These are phyloP conservation scores for Anas georgica DNA, from an alignment of 2,797 vertebrate genomes.

Conservation along the genomic window DNA sequence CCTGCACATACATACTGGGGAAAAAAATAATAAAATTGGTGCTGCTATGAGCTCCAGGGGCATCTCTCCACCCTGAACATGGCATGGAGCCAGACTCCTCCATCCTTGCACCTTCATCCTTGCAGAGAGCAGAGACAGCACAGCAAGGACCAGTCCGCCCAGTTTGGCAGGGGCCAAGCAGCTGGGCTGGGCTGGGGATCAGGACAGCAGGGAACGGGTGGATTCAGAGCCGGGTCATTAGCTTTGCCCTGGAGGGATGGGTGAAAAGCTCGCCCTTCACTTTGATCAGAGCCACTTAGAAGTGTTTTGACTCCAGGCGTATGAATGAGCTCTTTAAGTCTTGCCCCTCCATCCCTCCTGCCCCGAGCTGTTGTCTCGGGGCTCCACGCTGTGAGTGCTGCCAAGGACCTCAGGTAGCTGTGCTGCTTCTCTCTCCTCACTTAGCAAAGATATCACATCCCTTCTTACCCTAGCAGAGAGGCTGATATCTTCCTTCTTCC, in stretches of 20 bases:
- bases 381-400: neutral
- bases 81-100: rapidly evolving
- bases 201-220: neutral
- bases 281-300: neutral
- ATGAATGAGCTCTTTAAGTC: neutral
- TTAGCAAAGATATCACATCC: neutral
- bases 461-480: neutral
- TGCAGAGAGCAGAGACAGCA: neutral
- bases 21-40: neutral
- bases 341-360: neutral
- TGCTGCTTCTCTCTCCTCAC: neutral
- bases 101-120: neutral
- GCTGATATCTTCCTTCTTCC: neutral
- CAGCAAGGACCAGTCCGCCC: neutral
- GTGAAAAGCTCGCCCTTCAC: neutral
- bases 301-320: neutral
- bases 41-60: neutral
- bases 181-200: rapidly evolving
- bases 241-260: neutral
- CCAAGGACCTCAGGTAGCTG: neutral
- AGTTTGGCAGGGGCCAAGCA: rapidly evolving
- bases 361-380: neutral
- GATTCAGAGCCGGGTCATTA: neutral
- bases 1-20: neutral
- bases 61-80: neutral